Base-by-base conservation (phyloP, 2,888 invertebrate genomes). In the Ectemnius cavifrons region DNA sequence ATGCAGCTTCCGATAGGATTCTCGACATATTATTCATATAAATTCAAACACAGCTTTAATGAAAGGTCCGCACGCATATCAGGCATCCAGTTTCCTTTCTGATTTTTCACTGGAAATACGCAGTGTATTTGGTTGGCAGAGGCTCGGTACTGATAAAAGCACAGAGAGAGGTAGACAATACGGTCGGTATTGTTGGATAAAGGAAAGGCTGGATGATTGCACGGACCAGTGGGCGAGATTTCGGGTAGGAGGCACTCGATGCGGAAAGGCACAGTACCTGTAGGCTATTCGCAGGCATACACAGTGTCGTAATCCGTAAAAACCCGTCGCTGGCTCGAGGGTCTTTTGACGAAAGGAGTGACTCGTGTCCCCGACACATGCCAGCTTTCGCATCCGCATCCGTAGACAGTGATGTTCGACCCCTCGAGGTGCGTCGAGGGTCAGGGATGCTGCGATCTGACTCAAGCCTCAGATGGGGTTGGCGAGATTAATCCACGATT, bases 401-500 rank as follows among this genome's bases (percentile, higher is more conserved):
- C 73, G 72, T 80, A 71, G 76, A 81, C 74, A 82, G 77, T 73
- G 79, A 78, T 81, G 77, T 78, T 77, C 83, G 71, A 79, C 85
- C 85, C 87, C 84, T 77, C 83, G 73, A 73, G 74, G 65, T 71
- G 77, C 75, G 80, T 80, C 81, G 79, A 76, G 82, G 84, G 85
- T 83, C 84, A 84, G 80, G 84, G 80, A 69, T 80, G 80, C 78
- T 82, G 73, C 77, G 75, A 78, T 71, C 73, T 77, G 78, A 74
- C 75, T 52, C 83, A 81, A 82, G 79, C 70, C 37, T 80, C 82
- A 71, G 74, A 79, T 80, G 84, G 88, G 86, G 87, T 84, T 84
- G 88, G 88, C 85, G 88, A 89, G 89, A 90, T 91, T 91, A 91
- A 91, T 90, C 88, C 90, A 82, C 88, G 89, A 90, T 91, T 91